phyloP scores from a whole-genome alignment of 2,888 invertebrate genomes.

The Trichogramma dendrolimi region DNA sequence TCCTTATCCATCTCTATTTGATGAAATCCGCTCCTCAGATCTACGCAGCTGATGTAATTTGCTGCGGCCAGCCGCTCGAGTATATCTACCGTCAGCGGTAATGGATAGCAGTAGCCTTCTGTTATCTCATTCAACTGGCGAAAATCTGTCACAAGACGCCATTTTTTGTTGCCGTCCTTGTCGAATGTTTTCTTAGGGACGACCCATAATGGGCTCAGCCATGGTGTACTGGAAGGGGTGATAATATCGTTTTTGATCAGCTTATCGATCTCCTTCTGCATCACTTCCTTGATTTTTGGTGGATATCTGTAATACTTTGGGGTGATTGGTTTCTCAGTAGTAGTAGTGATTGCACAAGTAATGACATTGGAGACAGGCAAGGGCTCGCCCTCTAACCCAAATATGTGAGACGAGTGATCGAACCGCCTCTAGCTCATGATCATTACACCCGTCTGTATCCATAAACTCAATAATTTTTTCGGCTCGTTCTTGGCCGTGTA shows the following conservation, averaged over 20 bases:
- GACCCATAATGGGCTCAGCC: conserved; percentile 43
- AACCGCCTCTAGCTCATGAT: no score
- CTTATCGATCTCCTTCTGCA: conserved; percentile 30
- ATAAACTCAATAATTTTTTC: no score
- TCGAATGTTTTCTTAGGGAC: conserved; percentile 42
- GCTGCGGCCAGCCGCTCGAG: conserved; percentile 33
- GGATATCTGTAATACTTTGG: conserved; percentile 28
- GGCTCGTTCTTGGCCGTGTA: no score
- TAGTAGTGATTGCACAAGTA: conserved; percentile 21
- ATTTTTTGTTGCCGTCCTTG: conserved; percentile 27
- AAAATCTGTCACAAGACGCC: conserved; percentile 36
- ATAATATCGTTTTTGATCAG: conserved; percentile 36
- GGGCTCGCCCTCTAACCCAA: conserved; percentile 21
- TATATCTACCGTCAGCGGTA: conserved; percentile 41
- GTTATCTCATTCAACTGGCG: conserved; percentile 38
- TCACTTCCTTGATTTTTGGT: conserved; percentile 26
- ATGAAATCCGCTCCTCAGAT: conserved; percentile 38
- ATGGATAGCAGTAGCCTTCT: conserved; percentile 36
- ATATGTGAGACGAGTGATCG: conserved; percentile 12
- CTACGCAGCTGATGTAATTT: conserved; percentile 34
- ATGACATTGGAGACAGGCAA: conserved; percentile 17
- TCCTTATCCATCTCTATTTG: conserved; percentile 38
- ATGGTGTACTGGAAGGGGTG: conserved; percentile 38
- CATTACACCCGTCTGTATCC: no score
- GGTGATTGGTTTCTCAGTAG: conserved; percentile 20